Base-by-base conservation (phyloP, 2,888 invertebrate species). In the Oasisia sp. region DNA sequence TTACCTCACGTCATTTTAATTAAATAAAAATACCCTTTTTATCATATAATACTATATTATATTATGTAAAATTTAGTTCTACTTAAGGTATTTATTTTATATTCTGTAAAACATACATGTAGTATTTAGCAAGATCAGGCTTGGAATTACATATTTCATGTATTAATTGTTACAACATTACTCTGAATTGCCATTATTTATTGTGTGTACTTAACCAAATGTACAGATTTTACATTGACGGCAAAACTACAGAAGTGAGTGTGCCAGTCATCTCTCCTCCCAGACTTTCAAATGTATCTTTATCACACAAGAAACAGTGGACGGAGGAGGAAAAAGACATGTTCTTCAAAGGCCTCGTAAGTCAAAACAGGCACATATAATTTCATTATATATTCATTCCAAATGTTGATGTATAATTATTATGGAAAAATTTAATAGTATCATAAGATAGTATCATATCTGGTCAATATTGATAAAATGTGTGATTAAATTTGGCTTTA, bases 311-410 rank as follows among this genome's bases (percentile, higher is more conserved):
- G 92, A 93, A 94, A 58, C 93, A 94, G 9, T 95, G 95, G 95
- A 95, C 94, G 90, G 94, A 94, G 32, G 95, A 95, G n/a, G 95
- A 95, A 92, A 95, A 95, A 91, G 93, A 94, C 27, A 92, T 95
- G 92, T 95, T 95, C 92, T 91, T 94, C 12, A 94, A 93, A 92
- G 95, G 95, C 92, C 92, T 95, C 95, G 95, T 95, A 93, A 90
- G 94, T 74, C 74, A n/a, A 38, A 38, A 50, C 50, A 50, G 0
- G 0, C 50, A 50, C 50, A 50, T 50, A 7, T 50, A 9, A 50
- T 50, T 11, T 45, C 19, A 27, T 74, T 27, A 27, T 74, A 74
- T 3, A 74, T 19, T 74, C 27, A 74, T 74, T n/a, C 19, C 74
- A 27, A 19, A 74, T 74, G 27, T 74, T 74, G 14, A 19, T 27